These are phyloP conservation scores for Drosophila maculinotata DNA, from an alignment of 2,888 invertebrate genomes.

Conservation along the genomic window DNA sequence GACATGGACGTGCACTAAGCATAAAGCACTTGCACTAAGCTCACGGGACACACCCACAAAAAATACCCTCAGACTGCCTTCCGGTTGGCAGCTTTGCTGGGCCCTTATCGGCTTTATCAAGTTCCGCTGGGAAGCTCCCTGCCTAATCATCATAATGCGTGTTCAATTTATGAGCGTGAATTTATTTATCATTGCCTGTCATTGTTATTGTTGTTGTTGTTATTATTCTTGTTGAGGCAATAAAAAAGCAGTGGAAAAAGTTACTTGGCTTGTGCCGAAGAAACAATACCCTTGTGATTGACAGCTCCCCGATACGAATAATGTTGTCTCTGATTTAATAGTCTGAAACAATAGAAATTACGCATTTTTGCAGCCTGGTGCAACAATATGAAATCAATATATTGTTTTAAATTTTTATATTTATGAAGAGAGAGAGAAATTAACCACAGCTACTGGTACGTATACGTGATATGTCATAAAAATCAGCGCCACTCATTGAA, in stretches of 20 bases:
- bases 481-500: slow-evolving; percentile 34
- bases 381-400: no score
- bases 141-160: slow-evolving; percentile 41
- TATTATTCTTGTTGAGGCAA: slow-evolving; percentile 9
- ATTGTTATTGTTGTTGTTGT: slow-evolving; percentile 13
- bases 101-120: slow-evolving; percentile 19
- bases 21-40: slow-evolving; percentile 23
- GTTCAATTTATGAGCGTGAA: slow-evolving; percentile 32
- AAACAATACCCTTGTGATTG: no score
- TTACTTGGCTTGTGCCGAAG: no score
- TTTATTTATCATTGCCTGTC: slow-evolving; percentile 31
- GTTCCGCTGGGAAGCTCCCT: slow-evolving; percentile 27
- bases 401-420: no score
- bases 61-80: neutral
- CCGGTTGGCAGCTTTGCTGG: slow-evolving; percentile 25
- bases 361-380: neutral
- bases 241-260: slow-evolving; percentile 1
- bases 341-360: neutral
- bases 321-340: neutral
- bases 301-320: no score
- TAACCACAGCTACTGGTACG: neutral
- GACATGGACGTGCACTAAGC: slow-evolving; percentile 33
- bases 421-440: neutral
- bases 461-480: slow-evolving; percentile 30
- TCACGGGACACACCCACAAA: slow-evolving; percentile 12